Evolutionary conservation across 1,140 invertebrate species (phyloP), one percentile per base, ranked within the genome.

Genomic region (Hetaerina americana): DNA sequence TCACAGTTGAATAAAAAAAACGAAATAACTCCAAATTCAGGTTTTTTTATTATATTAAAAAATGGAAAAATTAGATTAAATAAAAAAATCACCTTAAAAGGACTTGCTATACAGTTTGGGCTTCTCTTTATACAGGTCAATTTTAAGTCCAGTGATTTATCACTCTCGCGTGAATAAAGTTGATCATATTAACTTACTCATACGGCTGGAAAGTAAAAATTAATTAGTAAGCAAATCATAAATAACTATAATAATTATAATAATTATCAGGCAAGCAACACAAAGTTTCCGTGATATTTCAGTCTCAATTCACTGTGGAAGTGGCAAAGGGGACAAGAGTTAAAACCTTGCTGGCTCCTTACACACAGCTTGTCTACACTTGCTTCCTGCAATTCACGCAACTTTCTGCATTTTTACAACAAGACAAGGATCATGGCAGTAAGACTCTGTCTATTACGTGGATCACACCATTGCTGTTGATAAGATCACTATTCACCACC

Each of bases 381-480:
- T 57, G 40, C 40, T 5, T 10, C 40, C 40, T 57, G 1, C n/a
- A n/a, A n/a, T 18, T 40, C 15, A 57, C 2, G 40, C 10, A 18
- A 18, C 40, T 10, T 57, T 12, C 10, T 2, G 1, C 1, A n/a
- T n/a, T 57, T 1, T 57, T 57, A 12, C 3, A 57, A 1, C 22
- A n/a, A 18, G 2, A 1, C 40, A 12, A n/a, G n/a, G n/a, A 18
- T 40, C 10, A 57, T 57, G 81, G 81, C 25, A 81, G 76, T 24
- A 86, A 74, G 0, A 86, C 76, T 72, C 79, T 79, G 72, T 86
- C 83, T 18, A 88, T 80, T 24, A 87, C 79, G 73, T 88, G 87
- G 66, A 87, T 84, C 18, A 87, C 80, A 18, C 87, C 87, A 75
- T 87, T 87, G 12, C 81, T 81, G 12, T 81, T 85, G 25, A 83